phyloP scores from a whole-genome alignment of 2,888 invertebrate species.

The Torymus aiolomorphi region DNA sequence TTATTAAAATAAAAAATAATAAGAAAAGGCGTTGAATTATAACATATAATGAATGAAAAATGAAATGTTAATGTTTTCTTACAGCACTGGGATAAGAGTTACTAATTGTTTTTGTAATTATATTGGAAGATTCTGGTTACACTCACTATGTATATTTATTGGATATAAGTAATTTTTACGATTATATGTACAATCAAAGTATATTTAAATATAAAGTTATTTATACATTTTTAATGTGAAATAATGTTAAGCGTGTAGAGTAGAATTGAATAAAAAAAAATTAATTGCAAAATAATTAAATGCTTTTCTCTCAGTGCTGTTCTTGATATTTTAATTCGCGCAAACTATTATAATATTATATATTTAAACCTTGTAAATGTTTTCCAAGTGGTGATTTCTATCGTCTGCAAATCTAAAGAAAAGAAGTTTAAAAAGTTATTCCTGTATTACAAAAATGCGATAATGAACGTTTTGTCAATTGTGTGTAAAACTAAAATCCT shows the following conservation, averaged over 20 bases:
- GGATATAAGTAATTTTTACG: slow-evolving; percentile 44
- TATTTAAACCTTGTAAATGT: slow-evolving; percentile 10
- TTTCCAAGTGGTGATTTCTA: slow-evolving; percentile 29
- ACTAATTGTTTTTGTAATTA: slow-evolving; percentile 43
- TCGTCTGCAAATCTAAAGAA: not conserved
- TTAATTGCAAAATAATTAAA: slow-evolving; percentile 35
- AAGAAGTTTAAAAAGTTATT: slow-evolving; percentile 2
- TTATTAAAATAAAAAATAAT: slow-evolving; percentile 49
- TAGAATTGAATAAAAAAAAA: slow-evolving; percentile 13
- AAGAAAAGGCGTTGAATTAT: slow-evolving; percentile 41
- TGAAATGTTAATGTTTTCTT: slow-evolving; percentile 37
- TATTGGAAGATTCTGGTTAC: slow-evolving; percentile 15
- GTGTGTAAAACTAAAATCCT: slow-evolving; percentile 14
- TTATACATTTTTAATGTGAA: slow-evolving; percentile 52
- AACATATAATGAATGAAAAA: slow-evolving; percentile 19
- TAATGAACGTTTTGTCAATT: slow-evolving; percentile 28
- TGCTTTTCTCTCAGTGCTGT: slow-evolving; percentile 33
- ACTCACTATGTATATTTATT: slow-evolving; percentile 39
- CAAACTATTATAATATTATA: slow-evolving; percentile 30
- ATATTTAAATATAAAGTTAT: slow-evolving; percentile 23
- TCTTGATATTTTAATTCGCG: slow-evolving; percentile 41
- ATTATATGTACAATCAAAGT: slow-evolving; percentile 38
- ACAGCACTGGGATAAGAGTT: slow-evolving; percentile 37
- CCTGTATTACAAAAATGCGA: not conserved
- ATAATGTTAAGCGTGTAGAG: slow-evolving; percentile 41